Percentiles rank a stretch among this genome's conserved stretches.
phyloP scores from a whole-genome alignment of 2,113 vertebrate species.

The Gnathonemus echidnorhynchus region DNA sequence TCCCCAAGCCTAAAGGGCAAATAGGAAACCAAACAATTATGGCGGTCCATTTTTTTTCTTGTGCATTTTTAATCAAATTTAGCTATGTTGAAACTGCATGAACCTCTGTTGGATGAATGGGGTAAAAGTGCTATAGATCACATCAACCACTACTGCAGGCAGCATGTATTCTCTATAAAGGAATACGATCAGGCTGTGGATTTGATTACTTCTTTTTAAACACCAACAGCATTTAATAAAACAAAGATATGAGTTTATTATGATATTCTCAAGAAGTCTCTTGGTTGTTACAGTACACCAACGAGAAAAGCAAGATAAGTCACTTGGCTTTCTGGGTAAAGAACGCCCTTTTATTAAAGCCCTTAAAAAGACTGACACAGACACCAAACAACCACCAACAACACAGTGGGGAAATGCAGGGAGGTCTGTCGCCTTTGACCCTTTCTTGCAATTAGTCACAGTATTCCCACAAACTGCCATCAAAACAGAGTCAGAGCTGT shows the following conservation, averaged over 20 bases:
- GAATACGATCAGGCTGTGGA: no score
- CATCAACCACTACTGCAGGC: no score
- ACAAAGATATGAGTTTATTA: no score
- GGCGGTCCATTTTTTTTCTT: neutral
- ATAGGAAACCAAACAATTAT: neutral
- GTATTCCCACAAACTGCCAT: neutral
- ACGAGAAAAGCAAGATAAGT: no score
- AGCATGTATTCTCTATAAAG: no score
- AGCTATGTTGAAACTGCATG: neutral
- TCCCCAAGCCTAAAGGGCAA: neutral
- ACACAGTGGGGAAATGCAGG: neutral
- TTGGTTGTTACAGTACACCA: no score
- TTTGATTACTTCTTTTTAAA: no score
- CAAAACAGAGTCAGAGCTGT: neutral
- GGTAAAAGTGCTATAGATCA: no score
- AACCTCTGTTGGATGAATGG: no score
- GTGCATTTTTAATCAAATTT: neutral
- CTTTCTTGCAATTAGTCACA: neutral
- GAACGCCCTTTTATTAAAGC: neutral
- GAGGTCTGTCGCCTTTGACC: neutral
- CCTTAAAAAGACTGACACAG: neutral
- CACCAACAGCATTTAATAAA: no score
- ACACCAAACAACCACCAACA: neutral
- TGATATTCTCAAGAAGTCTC: no score
- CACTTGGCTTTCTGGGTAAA: neutral